Conservation (phyloP, 2,113 vertebrate genomes). For the Alces alces region DNA sequence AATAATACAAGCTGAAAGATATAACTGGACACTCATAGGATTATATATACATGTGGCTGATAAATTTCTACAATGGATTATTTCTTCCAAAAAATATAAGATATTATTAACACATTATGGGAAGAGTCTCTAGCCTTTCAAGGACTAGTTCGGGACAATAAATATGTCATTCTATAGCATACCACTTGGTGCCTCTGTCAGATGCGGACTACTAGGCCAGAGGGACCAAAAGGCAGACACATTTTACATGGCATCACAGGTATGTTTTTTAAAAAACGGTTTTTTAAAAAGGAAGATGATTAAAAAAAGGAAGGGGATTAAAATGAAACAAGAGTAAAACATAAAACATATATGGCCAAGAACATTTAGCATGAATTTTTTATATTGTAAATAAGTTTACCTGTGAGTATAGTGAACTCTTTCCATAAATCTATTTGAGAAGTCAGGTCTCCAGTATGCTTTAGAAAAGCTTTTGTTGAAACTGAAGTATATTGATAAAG, state of each 20-base stretch:
- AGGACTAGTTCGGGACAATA: neutral
- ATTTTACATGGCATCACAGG: neutral
- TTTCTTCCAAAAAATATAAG: neutral
- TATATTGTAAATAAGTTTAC: conserved; percentile 56
- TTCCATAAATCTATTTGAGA: conserved; percentile 67
- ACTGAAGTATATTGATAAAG: conserved; percentile 76
- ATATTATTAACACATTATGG: neutral
- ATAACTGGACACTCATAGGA: neutral
- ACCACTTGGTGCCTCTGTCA: neutral
- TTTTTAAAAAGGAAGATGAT: conserved; percentile 7
- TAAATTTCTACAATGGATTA: neutral
- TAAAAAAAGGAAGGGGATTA: conserved; percentile 1
- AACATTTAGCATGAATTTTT: conserved; percentile 64
- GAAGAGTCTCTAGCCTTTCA: neutral
- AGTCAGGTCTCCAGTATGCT: conserved; percentile 59
- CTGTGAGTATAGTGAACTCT: conserved; percentile 42
- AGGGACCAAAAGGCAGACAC: neutral
- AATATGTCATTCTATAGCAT: neutral
- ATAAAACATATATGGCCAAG: conserved; percentile 61
- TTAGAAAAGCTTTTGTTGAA: conserved; percentile 74
- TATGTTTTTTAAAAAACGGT: neutral
- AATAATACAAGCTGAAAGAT: neutral
- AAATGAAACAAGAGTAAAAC: conserved; percentile 45
- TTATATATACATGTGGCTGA: neutral
- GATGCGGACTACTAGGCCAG: neutral